Conservation (phyloP, 2,888 invertebrate species). For the Loripinus fragilis region DNA sequence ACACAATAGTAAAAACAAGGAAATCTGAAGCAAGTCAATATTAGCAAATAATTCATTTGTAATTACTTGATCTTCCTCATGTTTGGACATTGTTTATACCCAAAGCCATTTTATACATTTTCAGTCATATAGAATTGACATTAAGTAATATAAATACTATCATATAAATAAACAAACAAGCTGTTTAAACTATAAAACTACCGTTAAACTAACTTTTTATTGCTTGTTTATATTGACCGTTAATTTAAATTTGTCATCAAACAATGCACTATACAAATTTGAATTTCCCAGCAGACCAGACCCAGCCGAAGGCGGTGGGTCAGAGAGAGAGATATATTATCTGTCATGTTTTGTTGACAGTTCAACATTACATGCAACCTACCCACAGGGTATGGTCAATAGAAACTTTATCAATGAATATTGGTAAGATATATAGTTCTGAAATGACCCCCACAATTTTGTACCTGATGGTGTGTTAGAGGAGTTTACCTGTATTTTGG, state of each 20-base stretch:
- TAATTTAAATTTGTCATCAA: conserved; percentile 44
- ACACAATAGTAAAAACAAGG: no score
- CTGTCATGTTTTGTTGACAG: conserved; percentile 58
- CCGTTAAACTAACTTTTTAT: conserved; percentile 36
- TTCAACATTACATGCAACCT: conserved; percentile 42
- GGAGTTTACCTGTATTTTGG: no score
- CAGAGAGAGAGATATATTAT: conserved; percentile 55
- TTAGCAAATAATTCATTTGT: no score
- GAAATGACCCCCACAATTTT: conserved; percentile 31
- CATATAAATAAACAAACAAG: conserved; percentile 13
- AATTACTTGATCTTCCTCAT: no score
- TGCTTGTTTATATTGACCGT: conserved; percentile 15
- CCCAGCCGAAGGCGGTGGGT: conserved; percentile 13
- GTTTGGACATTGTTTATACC: no score
- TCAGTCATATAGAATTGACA: no score
- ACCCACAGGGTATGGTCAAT: conserved; percentile 9
- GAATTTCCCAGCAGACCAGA: background rate
- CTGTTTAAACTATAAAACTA: conserved; percentile 5
- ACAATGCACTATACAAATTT: background rate
- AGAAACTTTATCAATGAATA: background rate
- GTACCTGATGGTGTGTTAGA: background rate
- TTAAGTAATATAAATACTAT: background rate
- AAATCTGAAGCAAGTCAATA: no score
- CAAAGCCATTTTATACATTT: no score
- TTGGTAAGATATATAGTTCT: conserved; percentile 1